Conservation (phyloP, 2,797 vertebrate species). For the Huso huso region DNA sequence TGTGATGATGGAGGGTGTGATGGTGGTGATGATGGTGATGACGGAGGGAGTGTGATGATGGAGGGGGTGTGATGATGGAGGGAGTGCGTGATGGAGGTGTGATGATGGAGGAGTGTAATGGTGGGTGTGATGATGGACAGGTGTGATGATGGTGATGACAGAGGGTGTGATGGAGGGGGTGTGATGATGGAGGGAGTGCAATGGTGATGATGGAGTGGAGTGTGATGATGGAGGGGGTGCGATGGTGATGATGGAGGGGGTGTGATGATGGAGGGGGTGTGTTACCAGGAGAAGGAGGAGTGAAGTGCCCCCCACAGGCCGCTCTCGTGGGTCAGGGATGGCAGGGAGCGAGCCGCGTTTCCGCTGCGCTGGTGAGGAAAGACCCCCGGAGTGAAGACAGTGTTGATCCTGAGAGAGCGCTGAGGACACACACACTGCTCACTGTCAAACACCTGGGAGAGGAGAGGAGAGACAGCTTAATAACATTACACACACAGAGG, state of each 20-base stretch:
- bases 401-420: conserved; percentile 88
- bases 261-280: background rate
- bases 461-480: background rate
- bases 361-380: conserved; percentile 93
- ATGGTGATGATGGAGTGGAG: too few relatives aligned
- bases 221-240: conserved; percentile 12
- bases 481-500: background rate
- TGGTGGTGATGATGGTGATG: too few relatives aligned
- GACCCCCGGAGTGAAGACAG: conserved; percentile 79
- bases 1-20: too few relatives aligned
- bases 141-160: too few relatives aligned
- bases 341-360: conserved; percentile 86
- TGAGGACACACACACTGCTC: conserved; percentile 94
- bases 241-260: too few relatives aligned
- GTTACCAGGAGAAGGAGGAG: conserved; percentile 91
- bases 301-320: conserved; percentile 91
- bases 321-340: conserved; percentile 84
- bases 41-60: background rate
- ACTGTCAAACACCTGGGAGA: conserved; percentile 81
- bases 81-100: conserved; percentile 11
- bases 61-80: too few relatives aligned
- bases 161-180: background rate
- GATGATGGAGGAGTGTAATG: background rate
- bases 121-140: too few relatives aligned
- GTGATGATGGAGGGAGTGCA: too few relatives aligned